A percentile compares a stretch with the other conserved stretches of the same genome.
Evolutionary conservation across 2,113 vertebrate genomes (phyloP).

Genomic region (Anseranas semipalmata): DNA sequence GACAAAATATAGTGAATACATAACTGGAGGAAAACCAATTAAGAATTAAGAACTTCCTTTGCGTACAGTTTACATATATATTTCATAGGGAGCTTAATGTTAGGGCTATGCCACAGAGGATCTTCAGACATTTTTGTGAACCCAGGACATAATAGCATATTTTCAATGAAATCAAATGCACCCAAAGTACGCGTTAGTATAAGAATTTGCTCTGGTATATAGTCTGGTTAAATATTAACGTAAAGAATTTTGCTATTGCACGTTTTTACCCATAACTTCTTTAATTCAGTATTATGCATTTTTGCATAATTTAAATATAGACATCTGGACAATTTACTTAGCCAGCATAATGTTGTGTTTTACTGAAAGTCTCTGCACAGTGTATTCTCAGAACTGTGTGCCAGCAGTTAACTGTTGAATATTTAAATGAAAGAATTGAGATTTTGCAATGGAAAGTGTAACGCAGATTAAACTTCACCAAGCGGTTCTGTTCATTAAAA

Average conservation of each 20-base stretch:
- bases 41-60: slow-evolving; percentile 19
- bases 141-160: not conserved
- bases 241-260: slow-evolving; percentile 53
- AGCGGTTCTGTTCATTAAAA: slow-evolving; percentile 33
- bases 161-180: slow-evolving; percentile 51
- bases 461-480: slow-evolving; percentile 16
- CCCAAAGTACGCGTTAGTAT: slow-evolving; percentile 49
- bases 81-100: not conserved
- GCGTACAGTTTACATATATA: not conserved
- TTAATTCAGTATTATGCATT: slow-evolving; percentile 46
- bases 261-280: slow-evolving; percentile 63
- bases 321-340: slow-evolving; percentile 66
- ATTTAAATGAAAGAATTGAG: slow-evolving; percentile 46
- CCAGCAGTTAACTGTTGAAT: slow-evolving; percentile 18
- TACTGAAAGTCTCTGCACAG: not conserved
- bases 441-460: slow-evolving; percentile 22
- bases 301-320: slow-evolving; percentile 66
- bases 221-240: slow-evolving; percentile 72
- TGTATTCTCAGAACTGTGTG: slow-evolving; percentile 7
- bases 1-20: not conserved
- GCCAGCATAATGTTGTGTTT: slow-evolving; percentile 38
- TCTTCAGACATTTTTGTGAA: slow-evolving; percentile 14
- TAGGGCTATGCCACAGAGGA: not conserved
- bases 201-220: slow-evolving; percentile 43
- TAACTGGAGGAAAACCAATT: not conserved